Conservation (phyloP, 2,888 invertebrate species). For the Orgyia antiqua region DNA sequence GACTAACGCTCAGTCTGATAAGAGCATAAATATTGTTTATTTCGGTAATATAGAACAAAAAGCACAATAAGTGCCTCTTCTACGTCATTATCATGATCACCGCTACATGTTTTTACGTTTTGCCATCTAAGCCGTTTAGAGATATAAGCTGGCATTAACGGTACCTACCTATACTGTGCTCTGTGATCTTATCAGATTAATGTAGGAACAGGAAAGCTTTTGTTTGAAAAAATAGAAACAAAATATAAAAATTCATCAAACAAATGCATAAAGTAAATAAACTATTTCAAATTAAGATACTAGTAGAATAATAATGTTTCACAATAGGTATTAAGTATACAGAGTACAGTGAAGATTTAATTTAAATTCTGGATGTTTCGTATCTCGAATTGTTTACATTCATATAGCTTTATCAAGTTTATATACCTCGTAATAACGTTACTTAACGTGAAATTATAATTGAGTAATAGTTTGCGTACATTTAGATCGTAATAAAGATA, state of each 20-base stretch:
- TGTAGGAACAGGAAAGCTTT: no score
- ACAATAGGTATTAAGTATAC: no score
- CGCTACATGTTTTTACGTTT: constrained; percentile 60
- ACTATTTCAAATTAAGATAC: neutral
- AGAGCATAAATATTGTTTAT: constrained; percentile 58
- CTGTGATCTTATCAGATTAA: constrained; percentile 51
- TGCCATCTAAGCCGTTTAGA: constrained; percentile 69
- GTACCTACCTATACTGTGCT: constrained; percentile 56
- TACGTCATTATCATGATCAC: constrained; percentile 77
- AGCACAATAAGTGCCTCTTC: constrained; percentile 72
- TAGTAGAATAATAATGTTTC: no score
- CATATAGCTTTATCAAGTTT: no score
- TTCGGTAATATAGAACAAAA: constrained; percentile 61
- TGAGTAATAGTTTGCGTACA: no score
- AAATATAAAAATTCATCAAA: constrained; percentile 1
- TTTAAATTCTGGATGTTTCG: no score
- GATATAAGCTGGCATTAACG: constrained; percentile 74
- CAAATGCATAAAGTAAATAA: constrained; percentile 7
- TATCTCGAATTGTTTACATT: no score
- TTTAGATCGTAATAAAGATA: no score
- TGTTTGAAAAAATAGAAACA: no score
- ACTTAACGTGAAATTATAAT: no score
- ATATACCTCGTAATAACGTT: no score
- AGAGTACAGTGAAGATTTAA: no score
- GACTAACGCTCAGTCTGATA: constrained; percentile 29